Conservation (phyloP, 2,113 vertebrate species). For the Gopherus flavomarginatus region DNA sequence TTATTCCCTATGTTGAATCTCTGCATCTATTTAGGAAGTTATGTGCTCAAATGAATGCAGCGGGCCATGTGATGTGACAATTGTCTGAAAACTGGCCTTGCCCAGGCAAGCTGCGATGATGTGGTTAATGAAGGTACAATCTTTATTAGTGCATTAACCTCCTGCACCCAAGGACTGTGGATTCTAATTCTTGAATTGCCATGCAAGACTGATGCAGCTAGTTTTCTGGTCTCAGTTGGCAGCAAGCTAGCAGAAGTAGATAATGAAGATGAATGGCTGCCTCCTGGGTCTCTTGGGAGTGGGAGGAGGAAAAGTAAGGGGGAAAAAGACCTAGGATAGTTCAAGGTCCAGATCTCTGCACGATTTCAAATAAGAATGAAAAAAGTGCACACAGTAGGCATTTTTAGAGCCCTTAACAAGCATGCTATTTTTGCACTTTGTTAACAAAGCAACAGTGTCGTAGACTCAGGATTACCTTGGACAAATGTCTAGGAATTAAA, state of each 20-base stretch:
- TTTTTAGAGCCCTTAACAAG: slow-evolving; percentile 36
- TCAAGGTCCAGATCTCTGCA: slow-evolving; percentile 66
- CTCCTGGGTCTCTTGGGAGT: slow-evolving; percentile 49
- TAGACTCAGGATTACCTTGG: slow-evolving; percentile 57
- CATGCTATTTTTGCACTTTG: slow-evolving; percentile 45
- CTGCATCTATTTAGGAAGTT: slow-evolving; percentile 10
- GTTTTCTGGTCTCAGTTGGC: slow-evolving; percentile 62
- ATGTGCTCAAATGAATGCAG: slow-evolving; percentile 24
- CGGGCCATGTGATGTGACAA: slow-evolving; percentile 45
- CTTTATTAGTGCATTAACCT: slow-evolving; percentile 77
- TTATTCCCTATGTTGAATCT: background rate
- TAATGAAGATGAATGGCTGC: slow-evolving; percentile 70
- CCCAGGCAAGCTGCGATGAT: slow-evolving; percentile 57
- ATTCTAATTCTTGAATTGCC: slow-evolving; percentile 73
- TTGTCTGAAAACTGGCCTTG: slow-evolving; percentile 39
- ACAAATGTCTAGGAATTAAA: slow-evolving; percentile 69
- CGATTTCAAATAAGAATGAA: slow-evolving; percentile 54
- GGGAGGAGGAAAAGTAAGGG: slow-evolving; percentile 21
- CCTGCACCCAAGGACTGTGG: slow-evolving; percentile 67
- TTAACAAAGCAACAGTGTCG: slow-evolving; percentile 52
- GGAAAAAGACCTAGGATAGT: slow-evolving; percentile 51
- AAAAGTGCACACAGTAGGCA: background rate
- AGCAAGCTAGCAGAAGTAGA: slow-evolving; percentile 66
- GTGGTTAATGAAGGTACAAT: slow-evolving; percentile 71
- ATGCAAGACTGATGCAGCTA: slow-evolving; percentile 71